Conservation (phyloP, 2,113 vertebrate genomes). For the Chlorodrepanis virens region DNA sequence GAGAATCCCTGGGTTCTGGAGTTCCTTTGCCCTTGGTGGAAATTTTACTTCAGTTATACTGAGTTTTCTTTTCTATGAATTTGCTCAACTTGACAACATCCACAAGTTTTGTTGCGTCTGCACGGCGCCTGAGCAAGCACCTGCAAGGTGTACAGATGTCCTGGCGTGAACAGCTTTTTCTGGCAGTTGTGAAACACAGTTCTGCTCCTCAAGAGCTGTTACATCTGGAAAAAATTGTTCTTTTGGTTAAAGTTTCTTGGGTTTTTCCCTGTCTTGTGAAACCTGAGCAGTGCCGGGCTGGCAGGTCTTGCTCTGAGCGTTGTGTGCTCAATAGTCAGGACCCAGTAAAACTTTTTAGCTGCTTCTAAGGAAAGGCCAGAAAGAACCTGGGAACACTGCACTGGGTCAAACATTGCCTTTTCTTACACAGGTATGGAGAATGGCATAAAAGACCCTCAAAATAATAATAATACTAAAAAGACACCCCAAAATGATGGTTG, state of each 20-base stretch:
- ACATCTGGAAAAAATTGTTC: background rate
- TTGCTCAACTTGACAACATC: background rate
- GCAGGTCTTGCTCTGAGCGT: background rate
- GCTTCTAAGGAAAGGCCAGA: background rate
- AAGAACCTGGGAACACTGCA: background rate
- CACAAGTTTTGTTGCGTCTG: background rate
- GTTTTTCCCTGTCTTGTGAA: background rate
- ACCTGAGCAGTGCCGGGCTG: background rate
- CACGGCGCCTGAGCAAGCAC: rapidly evolving
- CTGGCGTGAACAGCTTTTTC: background rate
- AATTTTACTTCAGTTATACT: background rate
- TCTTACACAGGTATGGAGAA: background rate
- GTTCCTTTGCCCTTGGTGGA: background rate
- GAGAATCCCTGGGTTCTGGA: background rate
- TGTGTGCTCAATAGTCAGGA: background rate
- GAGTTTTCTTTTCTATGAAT: background rate
- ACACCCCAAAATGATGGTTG: background rate
- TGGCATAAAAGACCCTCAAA: background rate
- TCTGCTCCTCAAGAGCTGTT: background rate
- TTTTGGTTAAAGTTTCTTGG: background rate
- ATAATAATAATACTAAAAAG: background rate
- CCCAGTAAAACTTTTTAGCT: background rate
- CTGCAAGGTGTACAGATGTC: background rate
- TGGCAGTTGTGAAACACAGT: background rate
- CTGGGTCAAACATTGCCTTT: rapidly evolving